Base-by-base conservation (phyloP, 2,888 invertebrate genomes). In the Busseola fusca region DNA sequence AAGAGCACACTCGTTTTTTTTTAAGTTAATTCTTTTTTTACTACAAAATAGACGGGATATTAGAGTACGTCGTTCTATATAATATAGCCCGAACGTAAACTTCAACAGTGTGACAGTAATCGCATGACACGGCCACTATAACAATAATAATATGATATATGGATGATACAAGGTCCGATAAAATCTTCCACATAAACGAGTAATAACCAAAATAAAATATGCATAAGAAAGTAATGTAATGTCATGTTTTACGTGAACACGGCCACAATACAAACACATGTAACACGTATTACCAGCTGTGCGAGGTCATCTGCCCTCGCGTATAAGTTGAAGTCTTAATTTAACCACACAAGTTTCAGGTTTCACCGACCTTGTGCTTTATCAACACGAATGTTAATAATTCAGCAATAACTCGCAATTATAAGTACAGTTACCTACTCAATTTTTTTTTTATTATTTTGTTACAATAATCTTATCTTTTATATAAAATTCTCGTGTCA, bases 301-400 rank as follows among this genome's bases (percentile, higher is more conserved):
- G 60, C 69, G 57, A 80, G 66, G 78, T 77, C 67, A 54, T 3
- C 40, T 42, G 71, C 63, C 64, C 67, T 76, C 65, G 69, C 50
- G 18, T 58, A 69, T 14, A 48, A 67, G 60, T 76, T 70, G 27
- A 65, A n/a, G 57, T 72, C 75, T 72, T 72, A 69, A 64, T 60
- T 74, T 59, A 73, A 79, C 62, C 64, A 57, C 70, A 80, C 78
- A 69, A 69, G 65, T 71, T 76, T 60, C 75, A 73, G 81, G 82
- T 87, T 87, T 88, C 87, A 81, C 80, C 74, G 74, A 76, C 89
- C 89, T 88, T 86, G 83, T 68, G 62, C 58, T 80, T 84, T 87
- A 85, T 85, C 83, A 81, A 78, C 66, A 78, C 70, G 40, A 78
- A 75, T 70, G 72, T 58, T 71, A 81, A 72, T 42, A 75, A 71